A percentile compares a stretch with the other conserved stretches of the same genome.
Conservation (phyloP, 2,888 invertebrate genomes). For the Eupelmus urozonus region DNA sequence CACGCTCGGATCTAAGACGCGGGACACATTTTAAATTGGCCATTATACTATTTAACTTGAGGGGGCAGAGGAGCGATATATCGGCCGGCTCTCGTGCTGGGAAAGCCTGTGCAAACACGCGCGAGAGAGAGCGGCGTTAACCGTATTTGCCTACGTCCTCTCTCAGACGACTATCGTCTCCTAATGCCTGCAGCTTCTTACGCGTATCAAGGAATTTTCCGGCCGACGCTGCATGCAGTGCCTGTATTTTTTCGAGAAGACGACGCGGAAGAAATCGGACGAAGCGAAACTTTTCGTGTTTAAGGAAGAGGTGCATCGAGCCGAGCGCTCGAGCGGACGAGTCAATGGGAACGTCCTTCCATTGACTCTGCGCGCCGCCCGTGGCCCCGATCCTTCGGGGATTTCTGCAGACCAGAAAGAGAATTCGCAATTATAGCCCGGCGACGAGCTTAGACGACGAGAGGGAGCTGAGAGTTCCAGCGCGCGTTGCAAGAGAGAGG, state of each 20-base stretch:
- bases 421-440: slow-evolving; percentile 72
- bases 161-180: slow-evolving; percentile 63
- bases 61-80: slow-evolving; percentile 60
- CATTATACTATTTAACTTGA: slow-evolving; percentile 78
- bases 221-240: neutral
- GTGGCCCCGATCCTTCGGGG: slow-evolving; percentile 65
- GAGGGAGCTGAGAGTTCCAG: neutral
- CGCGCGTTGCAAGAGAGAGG: no score
- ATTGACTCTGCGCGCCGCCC: slow-evolving; percentile 63
- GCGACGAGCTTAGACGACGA: neutral
- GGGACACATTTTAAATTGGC: slow-evolving; percentile 77
- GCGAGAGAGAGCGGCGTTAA: slow-evolving; percentile 66
- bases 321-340: slow-evolving; percentile 61
- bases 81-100: slow-evolving; percentile 5
- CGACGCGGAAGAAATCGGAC: slow-evolving; percentile 56
- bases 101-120: slow-evolving; percentile 72
- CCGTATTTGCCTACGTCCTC: slow-evolving; percentile 75
- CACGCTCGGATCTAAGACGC: slow-evolving; percentile 74
- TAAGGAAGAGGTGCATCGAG: slow-evolving; percentile 52
- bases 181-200: slow-evolving; percentile 66
- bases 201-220: neutral
- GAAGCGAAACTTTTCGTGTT: slow-evolving; percentile 69
- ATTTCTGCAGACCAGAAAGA: slow-evolving; percentile 70
- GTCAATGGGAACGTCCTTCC: slow-evolving; percentile 66
- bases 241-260: slow-evolving; percentile 23